phyloP scores from a whole-genome alignment of 2,888 invertebrate species.

The Ephialtes manifestator region DNA sequence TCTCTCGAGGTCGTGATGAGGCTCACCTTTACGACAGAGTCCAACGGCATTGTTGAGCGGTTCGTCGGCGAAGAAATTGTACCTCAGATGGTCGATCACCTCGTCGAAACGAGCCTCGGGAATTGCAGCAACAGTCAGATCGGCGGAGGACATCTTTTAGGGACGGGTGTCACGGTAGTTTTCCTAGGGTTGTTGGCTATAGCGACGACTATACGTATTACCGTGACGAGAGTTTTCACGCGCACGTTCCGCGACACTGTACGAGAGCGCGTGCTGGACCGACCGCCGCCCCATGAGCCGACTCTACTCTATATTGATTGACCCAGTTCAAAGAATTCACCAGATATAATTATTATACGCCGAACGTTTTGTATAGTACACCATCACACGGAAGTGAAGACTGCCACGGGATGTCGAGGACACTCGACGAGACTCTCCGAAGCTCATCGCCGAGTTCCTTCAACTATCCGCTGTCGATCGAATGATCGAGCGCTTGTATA shows the following conservation, averaged over 20 bases:
- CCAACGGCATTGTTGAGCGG: conserved; percentile 93
- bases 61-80: conserved; percentile 94
- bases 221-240: conserved; percentile 76
- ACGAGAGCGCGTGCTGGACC: conserved; percentile 59
- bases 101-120: conserved; percentile 87
- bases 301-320: conserved; percentile 83
- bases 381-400: background rate
- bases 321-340: conserved; percentile 82
- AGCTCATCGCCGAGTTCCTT: conserved; percentile 11
- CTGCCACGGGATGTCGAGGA: conserved; percentile 21
- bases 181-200: conserved; percentile 75
- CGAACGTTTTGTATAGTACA: conserved; percentile 15
- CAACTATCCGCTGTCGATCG: conserved; percentile 6
- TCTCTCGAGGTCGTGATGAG: conserved; percentile 91
- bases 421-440: background rate
- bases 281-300: conserved; percentile 51
- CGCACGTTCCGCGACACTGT: conserved; percentile 76
- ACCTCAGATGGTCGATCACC: conserved; percentile 91
- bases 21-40: conserved; percentile 90
- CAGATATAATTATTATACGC: conserved; percentile 56
- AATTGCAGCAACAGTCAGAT: conserved; percentile 86
- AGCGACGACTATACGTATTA: background rate
- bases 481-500: background rate
- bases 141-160: conserved; percentile 79
- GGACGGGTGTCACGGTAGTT: conserved; percentile 76